Base-by-base conservation (phyloP, 2,888 invertebrate genomes). In the Nomada fabriciana region DNA sequence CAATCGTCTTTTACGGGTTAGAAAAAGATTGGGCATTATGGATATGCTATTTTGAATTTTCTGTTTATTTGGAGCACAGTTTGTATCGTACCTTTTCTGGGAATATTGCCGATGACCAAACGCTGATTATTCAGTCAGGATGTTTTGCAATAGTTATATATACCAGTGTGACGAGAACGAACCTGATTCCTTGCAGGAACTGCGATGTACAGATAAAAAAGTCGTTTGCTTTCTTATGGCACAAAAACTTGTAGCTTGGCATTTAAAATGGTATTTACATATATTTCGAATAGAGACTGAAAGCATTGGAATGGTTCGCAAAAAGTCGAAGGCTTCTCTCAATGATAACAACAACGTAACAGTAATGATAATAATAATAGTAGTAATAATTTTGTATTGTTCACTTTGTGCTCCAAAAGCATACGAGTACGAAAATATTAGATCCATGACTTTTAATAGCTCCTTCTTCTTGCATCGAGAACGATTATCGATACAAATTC, bases 401-500 rank as follows among this genome's bases (percentile, higher is more conserved):
- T 1, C 47, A 50, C 50, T 15, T 18, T 18, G 36, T 36, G 7
- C 36, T 36, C 7, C 36, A 7, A 36, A 36, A 5, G 36, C 36
- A 7, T 36, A 36, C 7, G 36, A 1, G 9, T 7, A 36, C 36
- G 5, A 7, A 36, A 36, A 36, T 36, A 74, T 42, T 10, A 13
- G 53, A 25, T 29, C 50, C 20, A 47, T 10, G 50, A 63, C 9
- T 59, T n/a, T 53, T 55, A 72, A 83, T 85, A 77, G 83, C 80
- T 83, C 80, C 80, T 83, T 71, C 59, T 52, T 10, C 55, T 69
- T 36, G 65, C 60, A 82, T 76, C 84, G 57, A 23, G 76, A 36
- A 36, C 76, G 80, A 86, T 85, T 78, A 86, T 82, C 81, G 80
- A 80, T 86, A 81, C 63, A 76, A 68, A 85, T 86, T 83, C 75